These are phyloP conservation scores for Dorcus hopei DNA, from an alignment of 2,888 invertebrate species.

Conservation along the genomic window DNA sequence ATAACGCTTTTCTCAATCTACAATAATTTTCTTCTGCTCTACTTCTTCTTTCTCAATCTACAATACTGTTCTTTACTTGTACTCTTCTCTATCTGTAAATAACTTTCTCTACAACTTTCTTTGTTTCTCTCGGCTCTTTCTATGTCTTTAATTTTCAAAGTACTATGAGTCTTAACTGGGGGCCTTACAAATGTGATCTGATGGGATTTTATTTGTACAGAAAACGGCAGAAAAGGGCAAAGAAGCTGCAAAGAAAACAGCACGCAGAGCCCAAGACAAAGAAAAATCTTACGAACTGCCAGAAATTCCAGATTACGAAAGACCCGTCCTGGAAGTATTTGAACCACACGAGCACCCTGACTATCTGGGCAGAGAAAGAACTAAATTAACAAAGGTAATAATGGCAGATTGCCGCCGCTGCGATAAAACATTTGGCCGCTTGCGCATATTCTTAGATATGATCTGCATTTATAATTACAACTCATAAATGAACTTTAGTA, in stretches of 20 bases:
- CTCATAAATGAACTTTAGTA: slow-evolving; percentile 14
- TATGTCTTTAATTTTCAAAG: too few relatives aligned
- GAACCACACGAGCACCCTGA: slow-evolving; percentile 52
- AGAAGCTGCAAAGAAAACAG: slow-evolving; percentile 47
- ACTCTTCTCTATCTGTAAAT: slow-evolving; percentile 2
- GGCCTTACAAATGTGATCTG: too few relatives aligned
- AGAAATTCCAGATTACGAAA: slow-evolving; percentile 68
- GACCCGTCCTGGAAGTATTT: slow-evolving; percentile 69
- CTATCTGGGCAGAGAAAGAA: slow-evolving; percentile 52
- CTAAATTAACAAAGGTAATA: slow-evolving; percentile 46
- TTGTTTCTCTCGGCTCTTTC: slow-evolving; percentile 5
- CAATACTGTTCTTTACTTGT: neutral
- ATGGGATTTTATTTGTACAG: slow-evolving; percentile 7
- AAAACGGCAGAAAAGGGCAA: slow-evolving; percentile 36
- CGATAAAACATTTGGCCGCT: slow-evolving; percentile 8
- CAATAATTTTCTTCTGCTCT: neutral
- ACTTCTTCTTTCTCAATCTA: too few relatives aligned
- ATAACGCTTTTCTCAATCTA: neutral
- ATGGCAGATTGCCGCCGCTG: slow-evolving; percentile 19
- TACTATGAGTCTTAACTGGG: too few relatives aligned
- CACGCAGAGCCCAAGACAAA: slow-evolving; percentile 55
- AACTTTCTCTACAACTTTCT: slow-evolving; percentile 1
- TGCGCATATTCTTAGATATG: slow-evolving; percentile 6
- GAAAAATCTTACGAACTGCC: slow-evolving; percentile 55
- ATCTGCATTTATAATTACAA: slow-evolving; percentile 16